Conservation (phyloP, 1,140 invertebrate species). For the Globodera rostochiensis region DNA sequence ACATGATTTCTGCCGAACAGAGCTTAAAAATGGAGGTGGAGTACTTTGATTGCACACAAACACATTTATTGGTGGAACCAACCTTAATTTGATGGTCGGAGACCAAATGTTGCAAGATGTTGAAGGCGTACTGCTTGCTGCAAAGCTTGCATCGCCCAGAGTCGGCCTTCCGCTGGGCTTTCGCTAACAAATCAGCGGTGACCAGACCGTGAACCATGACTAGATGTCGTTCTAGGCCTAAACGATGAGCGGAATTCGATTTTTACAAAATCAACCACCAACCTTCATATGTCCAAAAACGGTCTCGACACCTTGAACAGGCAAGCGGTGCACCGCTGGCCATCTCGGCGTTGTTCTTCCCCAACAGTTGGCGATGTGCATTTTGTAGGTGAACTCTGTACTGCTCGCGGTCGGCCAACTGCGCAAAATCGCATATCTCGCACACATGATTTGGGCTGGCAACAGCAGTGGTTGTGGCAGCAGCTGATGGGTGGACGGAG, state of each 20-base stretch:
- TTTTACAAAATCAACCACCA: slow-evolving; percentile 65
- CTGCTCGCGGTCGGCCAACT: slow-evolving; percentile 47
- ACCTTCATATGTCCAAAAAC: slow-evolving; percentile 82
- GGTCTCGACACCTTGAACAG: slow-evolving; percentile 91
- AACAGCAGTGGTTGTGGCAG: too few species aligned
- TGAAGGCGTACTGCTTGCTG: slow-evolving; percentile 71
- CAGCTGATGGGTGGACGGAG: not conserved
- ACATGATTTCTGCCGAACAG: slow-evolving; percentile 54
- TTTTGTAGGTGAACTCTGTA: slow-evolving; percentile 46
- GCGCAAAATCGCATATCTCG: slow-evolving; percentile 54
- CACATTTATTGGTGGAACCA: not conserved
- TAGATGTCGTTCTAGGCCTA: slow-evolving; percentile 78
- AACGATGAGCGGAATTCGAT: not conserved
- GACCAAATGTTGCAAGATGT: slow-evolving; percentile 63
- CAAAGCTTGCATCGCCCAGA: slow-evolving; percentile 88
- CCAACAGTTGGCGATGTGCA: slow-evolving; percentile 51
- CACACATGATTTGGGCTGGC: slow-evolving; percentile 29
- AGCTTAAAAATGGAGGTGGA: slow-evolving; percentile 36
- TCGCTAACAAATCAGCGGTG: slow-evolving; percentile 91
- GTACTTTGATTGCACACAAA: not conserved
- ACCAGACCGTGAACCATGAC: slow-evolving; percentile 88
- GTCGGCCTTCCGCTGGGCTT: slow-evolving; percentile 89
- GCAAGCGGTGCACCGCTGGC: slow-evolving; percentile 76
- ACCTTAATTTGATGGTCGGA: slow-evolving; percentile 52
- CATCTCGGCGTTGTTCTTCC: slow-evolving; percentile 52